Percentiles rank a stretch among this genome's conserved stretches.
Conservation (phyloP, 2,888 invertebrate species). For the Harpalus rufipes region DNA sequence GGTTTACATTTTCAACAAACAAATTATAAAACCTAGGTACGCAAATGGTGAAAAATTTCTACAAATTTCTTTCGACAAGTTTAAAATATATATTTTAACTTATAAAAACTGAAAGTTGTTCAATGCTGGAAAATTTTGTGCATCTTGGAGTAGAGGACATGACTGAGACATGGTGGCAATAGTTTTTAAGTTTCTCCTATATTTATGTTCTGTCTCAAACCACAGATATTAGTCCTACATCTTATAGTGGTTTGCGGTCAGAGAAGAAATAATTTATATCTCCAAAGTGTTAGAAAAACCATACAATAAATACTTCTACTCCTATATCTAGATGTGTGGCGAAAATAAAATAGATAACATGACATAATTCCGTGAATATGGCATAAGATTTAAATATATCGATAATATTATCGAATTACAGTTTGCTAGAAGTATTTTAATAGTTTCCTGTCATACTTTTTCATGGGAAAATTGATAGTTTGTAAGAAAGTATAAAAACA, state of each 20-base stretch:
- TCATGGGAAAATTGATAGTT: constrained; percentile 9
- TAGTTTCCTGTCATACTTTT: constrained; percentile 30
- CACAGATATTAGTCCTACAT: constrained; percentile 19
- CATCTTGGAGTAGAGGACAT: too few relatives aligned
- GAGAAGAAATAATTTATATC: constrained; percentile 14
- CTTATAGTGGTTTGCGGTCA: constrained; percentile 16
- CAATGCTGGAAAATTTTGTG: too few relatives aligned
- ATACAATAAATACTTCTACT: constrained; percentile 22
- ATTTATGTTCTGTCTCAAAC: neutral
- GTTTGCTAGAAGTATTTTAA: constrained; percentile 22
- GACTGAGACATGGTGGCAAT: too few relatives aligned
- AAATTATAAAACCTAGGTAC: too few relatives aligned
- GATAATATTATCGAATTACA: constrained; percentile 41
- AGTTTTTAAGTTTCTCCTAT: neutral
- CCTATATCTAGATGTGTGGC: neutral
- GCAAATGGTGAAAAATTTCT: too few relatives aligned
- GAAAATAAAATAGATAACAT: constrained; percentile 35
- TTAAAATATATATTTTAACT: too few relatives aligned
- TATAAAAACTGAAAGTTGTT: too few relatives aligned
- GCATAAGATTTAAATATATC: constrained; percentile 15
- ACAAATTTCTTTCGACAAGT: too few relatives aligned
- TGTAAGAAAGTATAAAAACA: neutral
- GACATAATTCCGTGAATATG: constrained; percentile 21
- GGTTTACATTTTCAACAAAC: too few relatives aligned
- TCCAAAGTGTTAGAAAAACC: constrained; percentile 30